A percentile compares a stretch with the other conserved stretches of the same genome.
These are phyloP conservation scores for Paramuricea clavata DNA, from an alignment of 92 coral and sea anemone genomes.

Conservation along the genomic window DNA sequence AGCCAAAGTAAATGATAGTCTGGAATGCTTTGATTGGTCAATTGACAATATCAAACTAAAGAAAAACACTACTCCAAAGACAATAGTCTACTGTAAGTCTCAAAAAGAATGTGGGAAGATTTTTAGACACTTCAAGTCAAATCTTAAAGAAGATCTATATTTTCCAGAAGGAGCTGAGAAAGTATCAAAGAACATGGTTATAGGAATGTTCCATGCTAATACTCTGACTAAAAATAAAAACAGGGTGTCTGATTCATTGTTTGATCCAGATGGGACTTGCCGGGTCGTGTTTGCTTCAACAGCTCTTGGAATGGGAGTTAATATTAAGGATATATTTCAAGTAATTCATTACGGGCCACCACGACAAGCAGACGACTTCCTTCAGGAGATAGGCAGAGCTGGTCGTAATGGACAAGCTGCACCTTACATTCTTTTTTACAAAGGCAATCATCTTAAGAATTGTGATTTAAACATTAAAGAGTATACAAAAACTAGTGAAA, in stretches of 20 bases:
- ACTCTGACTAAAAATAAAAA: slow-evolving; percentile 61
- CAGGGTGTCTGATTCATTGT: slow-evolving; percentile 25
- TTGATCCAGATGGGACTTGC: background rate
- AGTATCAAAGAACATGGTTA: background rate
- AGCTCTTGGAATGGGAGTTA: slow-evolving; percentile 23
- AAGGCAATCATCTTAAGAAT: background rate
- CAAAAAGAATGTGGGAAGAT: slow-evolving; percentile 73
- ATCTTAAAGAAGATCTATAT: background rate
- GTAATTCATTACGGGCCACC: slow-evolving; percentile 58
- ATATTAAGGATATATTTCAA: slow-evolving; percentile 19
- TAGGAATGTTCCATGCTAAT: slow-evolving; percentile 70
- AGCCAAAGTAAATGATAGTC: slow-evolving; percentile 9
- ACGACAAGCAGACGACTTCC: slow-evolving; percentile 20
- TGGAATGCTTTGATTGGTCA: slow-evolving; percentile 55
- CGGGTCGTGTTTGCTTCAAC: background rate
- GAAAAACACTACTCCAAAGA: slow-evolving; percentile 23
- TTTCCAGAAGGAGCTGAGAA: background rate
- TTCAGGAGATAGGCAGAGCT: slow-evolving; percentile 61
- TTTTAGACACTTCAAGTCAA: slow-evolving; percentile 47
- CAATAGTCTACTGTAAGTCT: slow-evolving; percentile 66
- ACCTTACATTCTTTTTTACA: background rate
- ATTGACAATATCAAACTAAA: slow-evolving; percentile 33
- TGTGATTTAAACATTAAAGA: slow-evolving; percentile 26
- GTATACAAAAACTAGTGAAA: slow-evolving; percentile 24
- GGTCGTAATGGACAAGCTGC: slow-evolving; percentile 38